Percentiles rank a stretch among this genome's conserved stretches.
Evolutionary conservation across 1,140 invertebrate species (phyloP).

Genomic region (Pseudachorutes palmiensis): DNA sequence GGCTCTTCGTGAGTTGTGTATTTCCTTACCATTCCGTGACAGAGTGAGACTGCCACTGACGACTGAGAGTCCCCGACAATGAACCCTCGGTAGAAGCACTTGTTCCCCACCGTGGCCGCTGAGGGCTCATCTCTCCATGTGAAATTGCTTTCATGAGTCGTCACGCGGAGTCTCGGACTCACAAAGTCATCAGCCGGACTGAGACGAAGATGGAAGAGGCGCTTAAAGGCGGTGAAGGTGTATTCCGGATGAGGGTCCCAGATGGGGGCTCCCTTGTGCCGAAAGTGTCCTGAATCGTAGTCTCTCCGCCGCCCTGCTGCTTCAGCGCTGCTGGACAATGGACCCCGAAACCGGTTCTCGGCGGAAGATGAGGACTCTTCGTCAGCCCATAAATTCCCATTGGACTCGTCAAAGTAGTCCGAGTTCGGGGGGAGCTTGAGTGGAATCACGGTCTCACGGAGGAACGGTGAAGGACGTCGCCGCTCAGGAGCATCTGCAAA

Average conservation of each 20-base stretch:
- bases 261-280: constrained; percentile 40
- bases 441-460: not conserved
- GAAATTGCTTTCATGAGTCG: not conserved
- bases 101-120: constrained; percentile 37
- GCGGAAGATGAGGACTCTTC: not conserved
- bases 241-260: constrained; percentile 68
- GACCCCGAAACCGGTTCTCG: not conserved
- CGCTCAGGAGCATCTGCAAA: not conserved
- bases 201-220: constrained; percentile 50
- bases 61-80: constrained; percentile 58
- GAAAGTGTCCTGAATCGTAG: constrained; percentile 26
- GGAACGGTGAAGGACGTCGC: too few relatives aligned
- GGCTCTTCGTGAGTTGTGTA: constrained; percentile 6
- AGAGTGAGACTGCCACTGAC: constrained; percentile 59
- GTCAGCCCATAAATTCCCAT: not conserved
- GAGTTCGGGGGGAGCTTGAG: not conserved
- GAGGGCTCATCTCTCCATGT: not conserved
- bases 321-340: not conserved
- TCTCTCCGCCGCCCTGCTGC: not conserved
- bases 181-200: constrained; percentile 41
- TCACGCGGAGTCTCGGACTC: constrained; percentile 1
- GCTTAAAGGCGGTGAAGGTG: constrained; percentile 55
- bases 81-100: constrained; percentile 61
- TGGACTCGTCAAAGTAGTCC: not conserved
- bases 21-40: constrained; percentile 65